Evolutionary conservation across 1,140 invertebrate genomes (phyloP).

Genomic region (Tetramorium parvispinum): DNA sequence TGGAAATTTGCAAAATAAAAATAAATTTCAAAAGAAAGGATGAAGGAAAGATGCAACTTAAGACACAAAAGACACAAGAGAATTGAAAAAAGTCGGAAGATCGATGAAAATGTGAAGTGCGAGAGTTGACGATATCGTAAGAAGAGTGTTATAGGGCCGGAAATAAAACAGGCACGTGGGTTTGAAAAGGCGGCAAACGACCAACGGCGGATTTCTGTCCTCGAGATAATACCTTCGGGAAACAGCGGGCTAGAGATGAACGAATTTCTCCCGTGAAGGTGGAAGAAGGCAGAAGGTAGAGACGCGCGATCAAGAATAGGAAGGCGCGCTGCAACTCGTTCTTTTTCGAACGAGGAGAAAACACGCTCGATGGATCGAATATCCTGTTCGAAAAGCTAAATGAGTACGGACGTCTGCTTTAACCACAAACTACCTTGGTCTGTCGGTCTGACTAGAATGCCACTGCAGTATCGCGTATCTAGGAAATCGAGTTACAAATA

Average conservation of each 20-base stretch:
- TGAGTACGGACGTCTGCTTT: constrained; percentile 47
- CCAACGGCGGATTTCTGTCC: constrained; percentile 58
- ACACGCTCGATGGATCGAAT: constrained; percentile 65
- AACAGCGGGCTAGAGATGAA: constrained; percentile 14
- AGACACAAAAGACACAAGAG: not conserved
- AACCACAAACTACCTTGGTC: constrained; percentile 55
- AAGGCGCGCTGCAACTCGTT: constrained; percentile 17
- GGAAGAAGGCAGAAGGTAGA: constrained; percentile 1
- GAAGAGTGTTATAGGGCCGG: not conserved
- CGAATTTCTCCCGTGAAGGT: constrained; percentile 16
- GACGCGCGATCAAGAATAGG: constrained; percentile 20
- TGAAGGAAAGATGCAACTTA: constrained; percentile 1
- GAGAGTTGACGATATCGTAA: constrained; percentile 14
- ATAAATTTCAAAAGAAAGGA: not conserved
- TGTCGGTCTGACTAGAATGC: not conserved
- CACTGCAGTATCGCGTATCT: constrained; percentile 45
- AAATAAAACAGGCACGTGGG: constrained; percentile 52
- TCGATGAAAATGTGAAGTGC: not conserved
- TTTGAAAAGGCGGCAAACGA: constrained; percentile 46
- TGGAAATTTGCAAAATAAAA: not conserved
- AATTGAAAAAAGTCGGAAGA: not conserved
- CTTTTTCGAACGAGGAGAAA: constrained; percentile 53
- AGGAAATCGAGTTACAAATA: constrained; percentile 57
- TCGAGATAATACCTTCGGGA: constrained; percentile 64
- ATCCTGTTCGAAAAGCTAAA: constrained; percentile 64